Evolutionary conservation across 53 echinoderm and acorn worm species (phyloP), one percentile per base, ranked within the genome.

Genomic region (Crossaster papposus): DNA sequence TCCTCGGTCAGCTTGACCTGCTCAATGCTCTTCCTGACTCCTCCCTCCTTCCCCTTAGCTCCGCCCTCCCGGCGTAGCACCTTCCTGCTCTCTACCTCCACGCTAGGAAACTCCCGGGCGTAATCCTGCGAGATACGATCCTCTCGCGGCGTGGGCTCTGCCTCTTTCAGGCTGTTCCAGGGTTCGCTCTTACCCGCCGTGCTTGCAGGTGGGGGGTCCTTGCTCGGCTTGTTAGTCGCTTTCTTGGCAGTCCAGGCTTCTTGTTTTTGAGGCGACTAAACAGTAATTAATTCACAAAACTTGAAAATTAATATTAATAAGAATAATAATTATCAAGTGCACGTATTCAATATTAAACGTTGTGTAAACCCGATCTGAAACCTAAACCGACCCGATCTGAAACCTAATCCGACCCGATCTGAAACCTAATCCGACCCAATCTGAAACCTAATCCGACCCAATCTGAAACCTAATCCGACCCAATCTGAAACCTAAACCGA

Each of bases 1-100:
- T 95, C 95, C 83, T 95, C 94, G 70, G 93, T 86, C 18, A 98
- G 84, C 38, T 91, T 90, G 55, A 98, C 98, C 80, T 96, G 94
- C 76, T 98, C 98, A 70, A 98, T 94, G 83, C 98, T 98, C 90
- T 96, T 92, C 78, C 97, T 95, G 64, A 92, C 89, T 52, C 92
- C 90, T 6, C 90, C 90, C 34, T 88, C 79, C 82, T 90, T 81
- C 11, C 26, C 68, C 62, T 90, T 87, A 36, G 87, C 35, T 36
- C 87, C 87, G 38, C 92, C 95, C 74, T 90, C 90, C 80, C 91
- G 92, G 83, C 85, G 92, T 51, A 93, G 29, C n/a, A 93, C 88
- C 64, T 90, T 90, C 51, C 96, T 90, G 64, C 98, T 94, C 81
- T 95, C 97, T 18, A 97, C 95, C 88, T 95, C 95, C 17, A 96